These are phyloP conservation scores for Staurois parvus DNA, from an alignment of 2,797 vertebrate genomes.

Conservation along the genomic window DNA sequence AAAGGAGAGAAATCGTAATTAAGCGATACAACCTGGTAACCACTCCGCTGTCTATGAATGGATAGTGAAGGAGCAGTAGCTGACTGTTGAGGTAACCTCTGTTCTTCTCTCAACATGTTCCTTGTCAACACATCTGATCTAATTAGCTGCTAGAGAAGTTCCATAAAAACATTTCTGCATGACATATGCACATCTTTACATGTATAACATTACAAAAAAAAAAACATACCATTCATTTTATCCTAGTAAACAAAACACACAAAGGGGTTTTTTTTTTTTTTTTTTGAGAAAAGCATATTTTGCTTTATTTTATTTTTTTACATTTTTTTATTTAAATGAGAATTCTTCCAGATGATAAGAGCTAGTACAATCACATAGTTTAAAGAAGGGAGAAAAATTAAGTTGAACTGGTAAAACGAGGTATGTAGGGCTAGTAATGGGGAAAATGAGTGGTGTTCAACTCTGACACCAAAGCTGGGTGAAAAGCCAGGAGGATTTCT, in stretches of 20 bases:
- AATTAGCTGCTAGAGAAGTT: no score
- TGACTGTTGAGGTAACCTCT: no score
- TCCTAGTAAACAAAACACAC: not conserved
- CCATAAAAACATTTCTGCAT: no score
- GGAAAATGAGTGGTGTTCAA: slow-evolving; percentile 65
- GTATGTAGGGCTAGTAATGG: slow-evolving; percentile 44
- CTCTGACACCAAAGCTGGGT: slow-evolving; percentile 69
- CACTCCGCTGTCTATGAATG: no score
- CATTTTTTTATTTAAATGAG: slow-evolving; percentile 84
- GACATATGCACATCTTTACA: no score
- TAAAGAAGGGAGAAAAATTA: slow-evolving; percentile 81
- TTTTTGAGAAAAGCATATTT: slow-evolving; percentile 72
- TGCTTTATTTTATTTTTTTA: slow-evolving; percentile 78
- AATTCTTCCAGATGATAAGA: slow-evolving; percentile 91
- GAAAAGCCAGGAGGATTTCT: slow-evolving; percentile 56
- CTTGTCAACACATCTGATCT: no score
- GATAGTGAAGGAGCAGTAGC: no score
- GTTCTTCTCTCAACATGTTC: no score
- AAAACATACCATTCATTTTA: not conserved
- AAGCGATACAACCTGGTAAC: no score
- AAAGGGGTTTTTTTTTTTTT: no score
- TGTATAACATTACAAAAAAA: no score
- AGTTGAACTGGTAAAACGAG: slow-evolving; percentile 77
- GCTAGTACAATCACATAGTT: slow-evolving; percentile 79
- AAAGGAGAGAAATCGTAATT: no score